Evolutionary conservation across 2,113 vertebrate genomes (phyloP).

Genomic region (Ophthalmotilapia sp.): DNA sequence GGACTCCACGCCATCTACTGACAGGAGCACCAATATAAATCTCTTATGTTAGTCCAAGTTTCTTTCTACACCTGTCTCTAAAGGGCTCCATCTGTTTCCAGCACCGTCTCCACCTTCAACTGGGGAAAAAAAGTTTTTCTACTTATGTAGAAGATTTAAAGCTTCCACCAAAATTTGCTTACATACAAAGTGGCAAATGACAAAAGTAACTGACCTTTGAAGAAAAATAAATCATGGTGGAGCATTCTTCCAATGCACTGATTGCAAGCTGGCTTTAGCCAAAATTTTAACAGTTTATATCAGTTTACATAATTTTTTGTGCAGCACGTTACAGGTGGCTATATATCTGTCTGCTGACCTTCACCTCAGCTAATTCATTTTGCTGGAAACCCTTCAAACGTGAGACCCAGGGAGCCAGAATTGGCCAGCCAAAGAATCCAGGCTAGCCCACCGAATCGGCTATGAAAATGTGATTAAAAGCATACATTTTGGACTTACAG

Average conservation of each 20-base stretch:
- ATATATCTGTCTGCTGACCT: too few relatives aligned
- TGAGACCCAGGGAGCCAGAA: too few relatives aligned
- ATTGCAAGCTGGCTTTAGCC: not conserved
- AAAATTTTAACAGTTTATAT: not conserved
- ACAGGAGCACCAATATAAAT: not conserved
- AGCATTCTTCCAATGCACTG: not conserved
- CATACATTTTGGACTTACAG: too few relatives aligned
- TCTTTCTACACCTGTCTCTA: not conserved
- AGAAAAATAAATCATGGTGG: not conserved
- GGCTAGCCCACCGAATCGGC: too few relatives aligned
- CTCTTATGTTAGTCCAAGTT: slow-evolving; percentile 6
- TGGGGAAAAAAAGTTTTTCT: accelerated
- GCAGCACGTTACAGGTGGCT: not conserved
- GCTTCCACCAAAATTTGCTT: not conserved
- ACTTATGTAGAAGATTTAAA: not conserved
- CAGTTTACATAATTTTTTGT: not conserved
- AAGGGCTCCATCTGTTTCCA: not conserved
- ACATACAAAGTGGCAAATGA: not conserved
- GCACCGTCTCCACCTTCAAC: not conserved
- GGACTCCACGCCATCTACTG: not conserved
- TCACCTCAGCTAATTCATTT: too few relatives aligned
- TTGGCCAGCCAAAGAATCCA: too few relatives aligned
- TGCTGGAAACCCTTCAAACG: too few relatives aligned
- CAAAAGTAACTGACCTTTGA: not conserved
- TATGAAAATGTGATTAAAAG: too few relatives aligned